Evolutionary conservation across 1,140 invertebrate species (phyloP).

Genomic region (Sarcophaga peregrina): DNA sequence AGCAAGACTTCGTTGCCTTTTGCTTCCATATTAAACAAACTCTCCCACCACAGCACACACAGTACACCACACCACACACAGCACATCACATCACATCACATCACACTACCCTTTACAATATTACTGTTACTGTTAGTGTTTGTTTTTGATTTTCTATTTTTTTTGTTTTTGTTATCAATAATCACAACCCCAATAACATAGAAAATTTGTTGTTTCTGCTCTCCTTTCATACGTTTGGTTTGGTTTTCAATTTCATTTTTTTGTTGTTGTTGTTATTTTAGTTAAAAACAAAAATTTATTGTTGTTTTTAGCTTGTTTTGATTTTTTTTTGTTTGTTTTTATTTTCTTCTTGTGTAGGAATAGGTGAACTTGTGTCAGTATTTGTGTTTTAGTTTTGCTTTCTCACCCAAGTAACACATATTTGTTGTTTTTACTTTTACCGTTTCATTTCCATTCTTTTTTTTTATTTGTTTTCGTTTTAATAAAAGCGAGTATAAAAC

Average conservation of each 20-base stretch:
- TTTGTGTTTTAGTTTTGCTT: background rate
- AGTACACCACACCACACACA: background rate
- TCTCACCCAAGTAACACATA: conserved; percentile 1
- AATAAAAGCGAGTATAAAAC: background rate
- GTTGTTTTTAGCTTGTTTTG: conserved; percentile 21
- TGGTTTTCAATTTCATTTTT: background rate
- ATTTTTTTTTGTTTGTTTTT: background rate
- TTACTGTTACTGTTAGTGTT: background rate
- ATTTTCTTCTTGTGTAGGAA: background rate
- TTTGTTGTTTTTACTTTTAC: conserved; percentile 6
- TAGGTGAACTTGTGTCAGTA: background rate
- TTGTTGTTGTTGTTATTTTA: conserved; percentile 13
- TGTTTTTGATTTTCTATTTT: background rate
- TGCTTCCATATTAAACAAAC: background rate
- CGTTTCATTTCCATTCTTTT: too few species aligned
- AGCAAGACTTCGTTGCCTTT: background rate
- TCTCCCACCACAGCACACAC: background rate
- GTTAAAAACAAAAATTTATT: conserved; percentile 24
- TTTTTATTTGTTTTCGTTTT: too few species aligned
- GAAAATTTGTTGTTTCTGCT: background rate
- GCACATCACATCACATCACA: background rate
- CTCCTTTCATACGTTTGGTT: background rate
- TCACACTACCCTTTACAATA: too few species aligned
- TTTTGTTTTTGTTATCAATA: background rate
- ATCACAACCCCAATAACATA: too few species aligned